A percentile compares a stretch with the other conserved stretches of the same genome.
Conservation (phyloP, 2,888 invertebrate genomes). For the Agonopterix alstromeriana region DNA sequence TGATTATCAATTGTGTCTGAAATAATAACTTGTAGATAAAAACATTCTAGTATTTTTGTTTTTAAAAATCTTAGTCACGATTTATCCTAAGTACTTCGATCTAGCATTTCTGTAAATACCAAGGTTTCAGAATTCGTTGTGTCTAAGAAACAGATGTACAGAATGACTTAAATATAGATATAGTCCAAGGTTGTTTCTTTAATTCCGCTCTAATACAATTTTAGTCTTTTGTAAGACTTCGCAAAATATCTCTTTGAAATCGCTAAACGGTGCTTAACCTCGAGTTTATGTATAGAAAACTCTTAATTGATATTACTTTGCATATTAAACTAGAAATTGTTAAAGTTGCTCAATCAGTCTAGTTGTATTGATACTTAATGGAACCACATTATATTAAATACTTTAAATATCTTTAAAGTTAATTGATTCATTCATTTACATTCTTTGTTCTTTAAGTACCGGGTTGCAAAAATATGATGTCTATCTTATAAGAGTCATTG, state of each 20-base stretch:
- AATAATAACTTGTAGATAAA: not conserved
- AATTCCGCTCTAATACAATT: constrained; percentile 19
- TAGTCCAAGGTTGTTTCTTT: constrained; percentile 35
- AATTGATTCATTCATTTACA: too few species aligned
- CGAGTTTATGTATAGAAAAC: too few species aligned
- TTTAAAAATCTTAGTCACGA: constrained; percentile 30
- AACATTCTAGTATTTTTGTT: not conserved
- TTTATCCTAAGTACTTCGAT: constrained; percentile 21
- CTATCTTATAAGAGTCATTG: too few species aligned
- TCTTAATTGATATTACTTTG: too few species aligned
- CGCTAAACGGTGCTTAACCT: too few species aligned
- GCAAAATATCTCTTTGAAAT: not conserved
- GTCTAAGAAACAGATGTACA: not conserved
- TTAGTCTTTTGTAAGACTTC: constrained; percentile 18
- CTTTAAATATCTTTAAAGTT: too few species aligned
- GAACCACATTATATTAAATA: too few species aligned
- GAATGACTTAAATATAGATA: constrained; percentile 19
- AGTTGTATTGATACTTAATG: too few species aligned
- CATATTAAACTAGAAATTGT: too few species aligned
- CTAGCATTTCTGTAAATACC: constrained; percentile 45
- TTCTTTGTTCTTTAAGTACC: too few species aligned
- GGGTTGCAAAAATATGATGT: too few species aligned
- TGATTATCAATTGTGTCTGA: not conserved
- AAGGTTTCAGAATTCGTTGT: constrained; percentile 35
- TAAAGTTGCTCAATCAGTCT: too few species aligned